Evolutionary conservation across 2,888 invertebrate genomes (phyloP), one percentile per base, ranked within the genome.

Genomic region (Cephus sareptanus): DNA sequence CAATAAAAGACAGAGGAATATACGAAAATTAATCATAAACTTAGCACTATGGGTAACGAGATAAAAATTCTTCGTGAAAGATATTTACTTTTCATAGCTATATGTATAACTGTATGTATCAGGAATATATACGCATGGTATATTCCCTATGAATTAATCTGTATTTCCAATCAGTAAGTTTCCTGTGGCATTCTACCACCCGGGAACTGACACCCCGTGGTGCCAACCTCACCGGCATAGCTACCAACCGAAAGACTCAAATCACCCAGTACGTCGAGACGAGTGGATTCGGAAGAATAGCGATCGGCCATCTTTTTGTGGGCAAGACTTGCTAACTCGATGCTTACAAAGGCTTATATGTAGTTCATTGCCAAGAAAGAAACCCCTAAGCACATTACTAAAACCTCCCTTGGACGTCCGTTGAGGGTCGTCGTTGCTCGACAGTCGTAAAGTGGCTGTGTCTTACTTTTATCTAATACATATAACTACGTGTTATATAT

Each of bases 341-440:
- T 85, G 85, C 87, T 89, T 86, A 87, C 87, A 85, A 85, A 87
- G 84, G 88, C 89, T 89, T 89, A 86, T 85, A 87, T 86, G 87
- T 88, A 87, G 88, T 88, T 88, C 88, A 88, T 88, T 88, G 88
- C 88, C 88, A 88, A 87, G 87, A 85, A 82, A 82, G 90, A 91
- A 91, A 90, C 91, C 56, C 91, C 87, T 90, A 91, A 91, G 87
- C 88, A 87, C 87, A 90, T 90, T 88, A 89, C 81, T 85, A 85
- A 88, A 85, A 88, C 84, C 87, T 86, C 78, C 77, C 81, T 81
- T 85, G 77, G 82, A 86, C 82, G 84, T 86, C 84, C 83, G 83
- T 83, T 81, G 88, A 88, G 89, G 86, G 85, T 87, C 87, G 85
- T 83, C 79, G 81, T 81, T 81, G 85, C 83, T 74, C 70, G 35